These are phyloP conservation scores for Rhizoglyphus robini DNA, from an alignment of 1,140 invertebrate species.

Conservation along the genomic window DNA sequence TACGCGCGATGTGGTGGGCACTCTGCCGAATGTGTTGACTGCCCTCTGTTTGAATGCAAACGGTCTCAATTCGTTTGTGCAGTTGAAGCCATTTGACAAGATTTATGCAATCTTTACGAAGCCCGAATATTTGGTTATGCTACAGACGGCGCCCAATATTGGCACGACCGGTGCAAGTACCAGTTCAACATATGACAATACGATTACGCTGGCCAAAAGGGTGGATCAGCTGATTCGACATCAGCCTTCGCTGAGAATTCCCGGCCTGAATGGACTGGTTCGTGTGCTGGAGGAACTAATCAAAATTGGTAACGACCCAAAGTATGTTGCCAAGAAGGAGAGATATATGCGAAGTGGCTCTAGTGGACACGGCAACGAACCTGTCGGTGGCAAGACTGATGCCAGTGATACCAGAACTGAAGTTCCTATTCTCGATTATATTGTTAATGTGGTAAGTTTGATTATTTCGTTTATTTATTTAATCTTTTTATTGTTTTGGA, in stretches of 20 bases:
- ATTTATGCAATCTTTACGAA: neutral
- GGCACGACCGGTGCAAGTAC: neutral
- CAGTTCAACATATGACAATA: neutral
- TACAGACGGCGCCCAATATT: neutral
- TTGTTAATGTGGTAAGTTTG: neutral
- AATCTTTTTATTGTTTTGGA: too few species aligned
- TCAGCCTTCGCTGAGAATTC: neutral
- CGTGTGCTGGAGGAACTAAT: neutral
- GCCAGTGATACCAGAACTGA: neutral
- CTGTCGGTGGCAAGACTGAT: too few species aligned
- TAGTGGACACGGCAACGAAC: too few species aligned
- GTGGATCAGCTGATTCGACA: slow-evolving; percentile 1
- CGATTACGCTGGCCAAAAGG: neutral
- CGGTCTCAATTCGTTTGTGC: neutral
- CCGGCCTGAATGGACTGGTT: neutral
- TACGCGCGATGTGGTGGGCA: neutral
- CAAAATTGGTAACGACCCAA: neutral
- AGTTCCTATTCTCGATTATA: neutral
- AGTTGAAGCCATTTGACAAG: slow-evolving; percentile 1
- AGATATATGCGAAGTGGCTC: neutral
- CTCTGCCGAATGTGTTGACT: neutral
- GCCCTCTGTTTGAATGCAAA: neutral
- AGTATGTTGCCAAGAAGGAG: neutral
- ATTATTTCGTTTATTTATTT: too few species aligned
- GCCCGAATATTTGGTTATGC: neutral